Evolutionary conservation across 2,113 vertebrate species (phyloP).

Genomic region (Chinchilla lanigera): DNA sequence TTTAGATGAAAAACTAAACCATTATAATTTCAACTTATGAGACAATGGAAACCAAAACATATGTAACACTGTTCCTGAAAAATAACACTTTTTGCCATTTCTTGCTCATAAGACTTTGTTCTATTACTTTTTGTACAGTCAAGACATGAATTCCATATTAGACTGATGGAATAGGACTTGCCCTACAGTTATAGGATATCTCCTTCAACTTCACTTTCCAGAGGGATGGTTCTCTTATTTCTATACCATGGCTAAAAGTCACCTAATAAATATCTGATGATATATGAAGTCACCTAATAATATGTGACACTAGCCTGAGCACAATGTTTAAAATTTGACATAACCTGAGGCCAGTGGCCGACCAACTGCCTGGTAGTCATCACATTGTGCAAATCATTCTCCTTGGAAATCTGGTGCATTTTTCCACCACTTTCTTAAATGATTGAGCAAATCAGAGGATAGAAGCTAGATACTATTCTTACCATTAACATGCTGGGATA

Average conservation of each 20-base stretch:
- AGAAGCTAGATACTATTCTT: background rate
- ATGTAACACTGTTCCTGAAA: background rate
- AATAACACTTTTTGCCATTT: background rate
- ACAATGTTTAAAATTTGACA: background rate
- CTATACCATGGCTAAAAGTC: background rate
- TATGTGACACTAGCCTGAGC: background rate
- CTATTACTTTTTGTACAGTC: background rate
- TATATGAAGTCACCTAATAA: background rate
- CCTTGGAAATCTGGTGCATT: background rate
- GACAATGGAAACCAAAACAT: background rate
- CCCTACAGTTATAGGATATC: background rate
- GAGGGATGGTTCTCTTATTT: background rate
- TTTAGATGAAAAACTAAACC: background rate
- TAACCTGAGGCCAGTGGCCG: background rate
- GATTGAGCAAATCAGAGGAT: background rate
- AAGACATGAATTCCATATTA: background rate
- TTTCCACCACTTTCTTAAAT: background rate
- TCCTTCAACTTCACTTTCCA: background rate
- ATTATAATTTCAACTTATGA: background rate
- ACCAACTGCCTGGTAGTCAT: background rate
- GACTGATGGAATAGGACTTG: background rate
- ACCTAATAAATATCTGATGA: background rate
- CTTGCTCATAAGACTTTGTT: background rate
- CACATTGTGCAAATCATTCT: background rate
- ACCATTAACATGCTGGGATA: background rate